phyloP scores from a whole-genome alignment of 2,113 vertebrate genomes.

The Gopherus flavomarginatus region DNA sequence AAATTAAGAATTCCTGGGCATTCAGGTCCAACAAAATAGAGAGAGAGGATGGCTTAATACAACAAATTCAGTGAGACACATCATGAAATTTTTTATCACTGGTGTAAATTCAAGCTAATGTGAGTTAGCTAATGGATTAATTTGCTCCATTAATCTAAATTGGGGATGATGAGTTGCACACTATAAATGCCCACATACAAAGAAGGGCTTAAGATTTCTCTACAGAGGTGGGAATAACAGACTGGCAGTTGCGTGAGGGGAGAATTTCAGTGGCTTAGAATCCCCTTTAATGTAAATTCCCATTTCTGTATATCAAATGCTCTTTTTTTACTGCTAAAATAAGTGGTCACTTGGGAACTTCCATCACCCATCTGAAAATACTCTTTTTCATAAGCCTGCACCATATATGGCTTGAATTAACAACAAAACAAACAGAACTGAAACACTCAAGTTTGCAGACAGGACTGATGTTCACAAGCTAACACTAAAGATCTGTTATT shows the following conservation, averaged over 20 bases:
- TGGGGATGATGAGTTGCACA: not conserved
- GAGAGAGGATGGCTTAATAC: not conserved
- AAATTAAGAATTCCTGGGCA: not conserved
- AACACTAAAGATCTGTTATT: not conserved
- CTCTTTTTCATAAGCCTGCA: not conserved
- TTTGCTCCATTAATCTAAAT: not conserved
- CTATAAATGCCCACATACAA: not conserved
- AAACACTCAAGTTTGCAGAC: not conserved
- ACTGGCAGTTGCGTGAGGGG: not conserved
- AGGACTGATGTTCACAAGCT: not conserved
- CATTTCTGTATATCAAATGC: not conserved
- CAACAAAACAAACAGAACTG: not conserved
- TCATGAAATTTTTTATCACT: fast-evolving
- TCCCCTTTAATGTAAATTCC: not conserved
- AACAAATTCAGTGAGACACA: not conserved
- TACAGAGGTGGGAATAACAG: not conserved
- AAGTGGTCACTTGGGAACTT: not conserved
- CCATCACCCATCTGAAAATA: not conserved
- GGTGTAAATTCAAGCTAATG: not conserved
- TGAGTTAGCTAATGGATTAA: fast-evolving
- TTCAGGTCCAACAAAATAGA: fast-evolving
- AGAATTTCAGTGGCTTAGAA: not conserved
- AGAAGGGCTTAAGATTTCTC: not conserved
- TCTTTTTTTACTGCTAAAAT: not conserved
- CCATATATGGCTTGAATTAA: not conserved